Conservation (phyloP, 2,797 vertebrate species). For the Phoxinus dragarum region DNA sequence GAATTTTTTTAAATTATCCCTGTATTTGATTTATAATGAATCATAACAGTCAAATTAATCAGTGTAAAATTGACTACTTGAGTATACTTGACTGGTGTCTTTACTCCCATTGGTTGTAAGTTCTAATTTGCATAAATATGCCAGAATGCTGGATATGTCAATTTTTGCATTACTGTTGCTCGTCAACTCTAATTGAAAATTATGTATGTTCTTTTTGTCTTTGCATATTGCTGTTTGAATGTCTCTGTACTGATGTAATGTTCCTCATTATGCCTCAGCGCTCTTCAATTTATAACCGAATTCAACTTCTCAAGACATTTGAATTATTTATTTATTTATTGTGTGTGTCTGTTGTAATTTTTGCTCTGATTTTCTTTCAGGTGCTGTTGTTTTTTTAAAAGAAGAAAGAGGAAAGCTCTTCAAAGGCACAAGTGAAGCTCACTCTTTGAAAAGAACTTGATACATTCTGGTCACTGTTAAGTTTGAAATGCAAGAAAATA, state of each 20-base stretch:
- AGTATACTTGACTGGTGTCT: neutral
- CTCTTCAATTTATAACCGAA: neutral
- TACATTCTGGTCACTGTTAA: conserved; percentile 83
- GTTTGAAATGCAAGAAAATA: conserved; percentile 83
- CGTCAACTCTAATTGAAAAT: neutral
- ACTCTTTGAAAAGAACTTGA: conserved; percentile 76
- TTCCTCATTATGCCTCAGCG: neutral
- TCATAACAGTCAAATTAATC: neutral
- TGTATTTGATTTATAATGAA: neutral
- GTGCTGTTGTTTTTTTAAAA: conserved; percentile 99
- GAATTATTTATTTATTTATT: too few species aligned
- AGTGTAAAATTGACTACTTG: neutral
- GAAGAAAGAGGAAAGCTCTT: conserved; percentile 97
- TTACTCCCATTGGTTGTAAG: neutral
- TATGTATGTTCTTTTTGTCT: neutral
- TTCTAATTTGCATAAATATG: neutral
- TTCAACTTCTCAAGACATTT: neutral
- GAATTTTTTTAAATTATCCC: neutral
- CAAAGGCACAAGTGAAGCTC: conserved; percentile 93
- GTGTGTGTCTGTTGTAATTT: neutral
- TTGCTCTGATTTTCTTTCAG: conserved; percentile 69
- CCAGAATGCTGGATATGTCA: neutral
- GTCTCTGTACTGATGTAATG: neutral
- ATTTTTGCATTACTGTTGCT: neutral
- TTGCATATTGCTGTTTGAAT: neutral